Conservation (phyloP, 2,888 invertebrate genomes). For the Trachelus iudaicus region DNA sequence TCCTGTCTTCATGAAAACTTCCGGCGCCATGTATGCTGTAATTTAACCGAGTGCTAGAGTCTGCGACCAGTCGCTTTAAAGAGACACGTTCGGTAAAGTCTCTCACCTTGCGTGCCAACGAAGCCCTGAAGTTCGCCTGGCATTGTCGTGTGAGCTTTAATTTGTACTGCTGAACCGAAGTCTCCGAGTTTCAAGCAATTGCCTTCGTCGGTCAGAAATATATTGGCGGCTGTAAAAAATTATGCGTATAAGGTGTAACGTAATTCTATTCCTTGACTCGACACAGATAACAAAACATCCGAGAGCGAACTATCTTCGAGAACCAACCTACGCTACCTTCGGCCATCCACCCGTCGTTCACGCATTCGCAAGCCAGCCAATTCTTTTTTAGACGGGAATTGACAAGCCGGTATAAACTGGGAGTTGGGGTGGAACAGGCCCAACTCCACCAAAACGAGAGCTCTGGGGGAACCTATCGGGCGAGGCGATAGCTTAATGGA, state of each 20-base stretch:
- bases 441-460: too few relatives aligned
- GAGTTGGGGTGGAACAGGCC: too few relatives aligned
- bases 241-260: neutral
- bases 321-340: too few relatives aligned
- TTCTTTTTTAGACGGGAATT: too few relatives aligned
- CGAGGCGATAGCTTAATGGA: too few relatives aligned
- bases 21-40: slow-evolving; percentile 96
- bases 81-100: neutral
- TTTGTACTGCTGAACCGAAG: slow-evolving; percentile 94
- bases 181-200: slow-evolving; percentile 93
- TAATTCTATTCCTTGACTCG: too few relatives aligned
- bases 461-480: too few relatives aligned
- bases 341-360: too few relatives aligned
- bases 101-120: slow-evolving; percentile 90
- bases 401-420: too few relatives aligned
- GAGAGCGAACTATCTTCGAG: too few relatives aligned
- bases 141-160: slow-evolving; percentile 87
- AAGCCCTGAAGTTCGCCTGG: slow-evolving; percentile 88
- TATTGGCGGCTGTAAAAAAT: slow-evolving; percentile 80
- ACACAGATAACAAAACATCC: too few relatives aligned
- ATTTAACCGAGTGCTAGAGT: slow-evolving; percentile 28
- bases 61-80: neutral
- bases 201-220: slow-evolving; percentile 89
- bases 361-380: too few relatives aligned
- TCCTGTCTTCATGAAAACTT: slow-evolving; percentile 88